Base-by-base conservation (phyloP, 2,797 vertebrate species). In the Aplochiton taeniatus region DNA sequence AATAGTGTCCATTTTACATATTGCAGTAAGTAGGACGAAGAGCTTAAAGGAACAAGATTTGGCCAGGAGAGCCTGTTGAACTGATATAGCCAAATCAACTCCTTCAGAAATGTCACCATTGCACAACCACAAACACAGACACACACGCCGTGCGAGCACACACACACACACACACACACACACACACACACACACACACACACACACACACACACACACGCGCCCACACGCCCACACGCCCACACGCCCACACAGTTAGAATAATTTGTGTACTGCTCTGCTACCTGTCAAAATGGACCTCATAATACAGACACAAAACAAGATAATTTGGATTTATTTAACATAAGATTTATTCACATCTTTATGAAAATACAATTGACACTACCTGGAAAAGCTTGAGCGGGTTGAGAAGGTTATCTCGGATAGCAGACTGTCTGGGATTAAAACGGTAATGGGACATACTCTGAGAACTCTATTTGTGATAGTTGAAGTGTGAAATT, bases 401-500 rank as follows among this genome's bases (percentile, higher is more conserved):
- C 45, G 54, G 58, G 42, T 47, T 9, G 45, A 9, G 11, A 10
- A 43, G 10, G 48, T 9, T 52, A 51, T 60, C 47, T 50, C 1
- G 59, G 8, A 31, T n/a, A 14, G 59, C 19, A 41, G 18, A 10
- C 56, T 50, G 46, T 16, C n/a, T 41, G 19, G 50, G 61, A 53
- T 52, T 52, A 43, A 19, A 12, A 53, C 51, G 61, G 49, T 19
- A 4, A 63, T 16, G 46, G 47, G 31, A 52, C n/a, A 53, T 8
- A 11, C n/a, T 11, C 16, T 58, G n/a, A 41, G 19, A 42, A 10
- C 41, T 16, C 56, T n/a, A 10, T 1, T 7, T n/a, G 46, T 61
- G 20, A 41, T 63, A 44, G 31, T 13, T 19, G 16, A 63, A 14
- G 61, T 44, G 61, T 63, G 61, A 53, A 63, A 63, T 52, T 63